phyloP scores from a whole-genome alignment of 2,888 invertebrate species.

The Lasiommata megera region DNA sequence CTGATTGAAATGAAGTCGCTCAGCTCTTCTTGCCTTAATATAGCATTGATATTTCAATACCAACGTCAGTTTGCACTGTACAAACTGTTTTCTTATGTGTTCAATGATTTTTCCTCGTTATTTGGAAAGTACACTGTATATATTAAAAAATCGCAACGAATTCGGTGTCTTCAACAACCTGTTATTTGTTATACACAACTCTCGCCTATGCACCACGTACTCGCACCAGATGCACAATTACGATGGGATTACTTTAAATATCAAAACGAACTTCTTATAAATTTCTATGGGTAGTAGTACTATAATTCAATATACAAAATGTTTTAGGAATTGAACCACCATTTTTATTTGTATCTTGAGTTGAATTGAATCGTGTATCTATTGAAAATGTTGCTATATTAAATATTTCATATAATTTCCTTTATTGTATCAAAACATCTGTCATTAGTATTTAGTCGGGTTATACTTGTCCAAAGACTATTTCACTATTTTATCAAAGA shows the following conservation, averaged over 20 bases:
- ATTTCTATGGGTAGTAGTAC: conserved; percentile 41
- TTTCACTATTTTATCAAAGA: conserved; percentile 1
- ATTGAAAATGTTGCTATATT: conserved; percentile 32
- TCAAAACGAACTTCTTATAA: conserved; percentile 43
- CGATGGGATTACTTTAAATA: conserved; percentile 45
- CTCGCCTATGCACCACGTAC: conserved; percentile 61
- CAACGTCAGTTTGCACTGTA: conserved; percentile 9
- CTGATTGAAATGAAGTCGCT: conserved; percentile 65
- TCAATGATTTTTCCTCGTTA: conserved; percentile 38
- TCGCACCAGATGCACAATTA: conserved; percentile 51
- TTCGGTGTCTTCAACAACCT: conserved; percentile 79
- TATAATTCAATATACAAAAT: conserved; percentile 56
- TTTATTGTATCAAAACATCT: background rate
- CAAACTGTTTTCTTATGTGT: conserved; percentile 8
- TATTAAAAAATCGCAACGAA: conserved; percentile 64
- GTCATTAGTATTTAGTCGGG: conserved; percentile 41
- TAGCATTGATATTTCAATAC: conserved; percentile 33
- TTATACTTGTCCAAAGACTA: conserved; percentile 34
- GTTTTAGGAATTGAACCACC: conserved; percentile 73
- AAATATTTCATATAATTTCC: conserved; percentile 16
- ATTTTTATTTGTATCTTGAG: conserved; percentile 76
- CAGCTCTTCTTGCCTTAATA: conserved; percentile 43
- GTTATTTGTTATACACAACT: conserved; percentile 77
- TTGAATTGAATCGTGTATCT: conserved; percentile 63
- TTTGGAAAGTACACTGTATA: conserved; percentile 55